These are phyloP conservation scores for Acrobasis repandana DNA, from an alignment of 2,888 invertebrate species.

Conservation along the genomic window DNA sequence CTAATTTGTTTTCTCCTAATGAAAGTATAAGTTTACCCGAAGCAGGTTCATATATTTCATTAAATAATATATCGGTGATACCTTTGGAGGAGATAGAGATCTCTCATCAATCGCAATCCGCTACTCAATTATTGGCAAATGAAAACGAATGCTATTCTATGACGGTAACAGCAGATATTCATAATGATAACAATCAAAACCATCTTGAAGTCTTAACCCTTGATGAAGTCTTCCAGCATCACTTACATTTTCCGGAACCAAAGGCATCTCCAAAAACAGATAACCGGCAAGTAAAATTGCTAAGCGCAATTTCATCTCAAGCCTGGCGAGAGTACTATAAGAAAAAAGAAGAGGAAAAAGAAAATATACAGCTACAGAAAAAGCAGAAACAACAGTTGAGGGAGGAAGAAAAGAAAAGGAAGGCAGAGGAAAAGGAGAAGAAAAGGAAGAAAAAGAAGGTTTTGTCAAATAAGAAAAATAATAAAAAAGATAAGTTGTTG, in stretches of 20 bases:
- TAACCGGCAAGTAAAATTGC: neutral
- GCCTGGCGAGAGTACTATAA: conserved; percentile 7
- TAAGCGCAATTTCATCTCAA: neutral
- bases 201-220: conserved; percentile 1
- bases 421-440: conserved; percentile 9
- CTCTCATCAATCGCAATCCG: neutral
- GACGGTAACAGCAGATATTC: conserved; percentile 4
- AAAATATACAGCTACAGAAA: neutral
- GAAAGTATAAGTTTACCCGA: neutral
- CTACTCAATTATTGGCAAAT: neutral
- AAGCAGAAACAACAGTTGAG: neutral
- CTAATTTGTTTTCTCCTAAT: no score
- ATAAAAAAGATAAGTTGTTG: conserved; percentile 8
- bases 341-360: conserved; percentile 3
- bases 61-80: neutral
- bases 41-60: conserved; percentile 6
- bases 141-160: neutral
- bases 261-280: conserved; percentile 1
- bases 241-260: neutral
- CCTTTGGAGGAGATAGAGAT: conserved; percentile 1
- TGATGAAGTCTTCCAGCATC: conserved; percentile 1
- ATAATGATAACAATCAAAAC: conserved; percentile 8
- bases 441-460: conserved; percentile 5
- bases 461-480: neutral
- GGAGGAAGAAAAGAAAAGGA: conserved; percentile 2